Base-by-base conservation (phyloP, 2,888 invertebrate species). In the Diarsia mendica region DNA sequence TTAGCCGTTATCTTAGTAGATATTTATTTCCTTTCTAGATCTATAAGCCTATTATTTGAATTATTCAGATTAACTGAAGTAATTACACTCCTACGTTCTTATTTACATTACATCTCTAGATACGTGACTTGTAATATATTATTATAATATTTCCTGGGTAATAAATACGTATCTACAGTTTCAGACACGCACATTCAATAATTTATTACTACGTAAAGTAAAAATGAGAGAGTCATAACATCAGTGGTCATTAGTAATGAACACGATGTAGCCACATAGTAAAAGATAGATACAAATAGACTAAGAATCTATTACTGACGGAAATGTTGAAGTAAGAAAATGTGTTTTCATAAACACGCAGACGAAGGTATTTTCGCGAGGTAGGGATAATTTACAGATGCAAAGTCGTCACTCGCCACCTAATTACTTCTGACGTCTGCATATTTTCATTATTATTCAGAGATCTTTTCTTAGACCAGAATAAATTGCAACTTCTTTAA, bases 401-500 rank as follows among this genome's bases (percentile, higher is more conserved):
- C 68, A 33, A 51, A 61, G 46, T 68, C 83, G 77, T 87, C 86
- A 69, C 64, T 86, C 77, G 69, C 61, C 79, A 84, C 85, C 75
- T 84, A 79, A 87, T 87, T 87, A 82, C 73, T 78, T 75, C 75
- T 79, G 80, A 82, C 82, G 82, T 86, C 77, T 86, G 79, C 77
- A 82, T 82, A 84, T 77, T 87, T 85, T 85, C 79, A 69, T 77
- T 49, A 75, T 77, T 77, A 75, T 81, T 85, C 78, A 78, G 64
- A 51, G 73, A 77, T 63, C 44, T 77, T 71, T 80, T 85, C 49
- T 81, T 63, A 44, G 53, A 65, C 70, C 13, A 44, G 33, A 67
- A 77, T 67, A 75, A 73, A 77, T 72, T 74, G 58, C 28, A 23
- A 39, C 23, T 60, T 71, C 63, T 75, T 64, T 60, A 18, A 67